Base-by-base conservation (phyloP, 2,888 invertebrate genomes). In the Allacma fusca region DNA sequence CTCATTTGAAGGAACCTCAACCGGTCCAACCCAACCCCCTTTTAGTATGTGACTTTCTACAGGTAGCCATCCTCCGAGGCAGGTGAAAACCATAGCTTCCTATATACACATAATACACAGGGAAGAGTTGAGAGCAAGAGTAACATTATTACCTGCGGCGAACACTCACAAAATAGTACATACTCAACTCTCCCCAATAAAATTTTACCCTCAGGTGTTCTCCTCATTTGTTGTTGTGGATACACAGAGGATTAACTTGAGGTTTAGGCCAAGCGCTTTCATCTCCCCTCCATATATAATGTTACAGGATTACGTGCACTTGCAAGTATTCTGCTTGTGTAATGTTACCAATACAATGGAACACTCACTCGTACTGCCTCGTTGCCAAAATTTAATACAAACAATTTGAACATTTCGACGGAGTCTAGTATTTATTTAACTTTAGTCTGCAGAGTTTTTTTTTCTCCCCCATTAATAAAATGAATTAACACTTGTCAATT, bases 71-170 rank as follows among this genome's bases (percentile, higher is more conserved):
- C 62, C 62, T 62, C 26, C 16, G 1, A 62, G 62, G 24, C 62
- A 62, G 62, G 62, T 62, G 62, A 62, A 62, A 62, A 62, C 62
- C 23, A 62, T 62, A 24, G 24, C 4, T 62, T 62, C 2, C 5
- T 26, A 57, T 57, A 4, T 21, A 21, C n/a, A 57, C 16, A 62
- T 62, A n/a, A n/a, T n/a, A n/a, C n/a, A n/a, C n/a, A n/a, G n/a
- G n/a, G n/a, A n/a, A n/a, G n/a, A n/a, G n/a, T n/a, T n/a, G 62
- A 62, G 62, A 62, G 62, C n/a, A 62, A 62, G 62, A 62, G 62
- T 62, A 57, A 26, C 23, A 24, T 23, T 24, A 62, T 24, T 1
- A 62, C 62, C 24, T 62, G 62, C 24, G 57, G 24, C 62, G 9
- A 16, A 16, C n/a, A 50, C 19, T n/a, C 2, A n/a, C 50, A 16